Evolutionary conservation across 2,888 invertebrate species (phyloP).

Genomic region (Drosophila limbata): DNA sequence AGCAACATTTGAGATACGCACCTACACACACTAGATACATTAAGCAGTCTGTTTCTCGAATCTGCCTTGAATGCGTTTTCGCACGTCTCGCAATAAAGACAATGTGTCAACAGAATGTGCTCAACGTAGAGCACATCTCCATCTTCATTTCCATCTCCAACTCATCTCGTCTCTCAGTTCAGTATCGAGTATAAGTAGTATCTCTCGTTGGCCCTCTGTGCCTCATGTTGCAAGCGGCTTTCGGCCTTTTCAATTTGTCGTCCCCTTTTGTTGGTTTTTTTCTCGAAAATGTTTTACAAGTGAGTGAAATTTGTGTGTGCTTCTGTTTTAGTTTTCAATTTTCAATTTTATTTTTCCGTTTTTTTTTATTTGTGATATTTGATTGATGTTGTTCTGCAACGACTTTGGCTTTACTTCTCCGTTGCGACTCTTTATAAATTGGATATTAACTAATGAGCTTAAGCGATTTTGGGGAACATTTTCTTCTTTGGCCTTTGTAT

Average conservation of each 20-base stretch:
- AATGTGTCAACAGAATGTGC: constrained; percentile 55
- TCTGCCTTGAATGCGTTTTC: constrained; percentile 41
- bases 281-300: constrained; percentile 71
- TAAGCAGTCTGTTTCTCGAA: constrained; percentile 14
- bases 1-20: constrained; percentile 31
- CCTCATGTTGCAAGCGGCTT: constrained; percentile 56
- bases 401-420: constrained; percentile 37
- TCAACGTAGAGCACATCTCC: neutral
- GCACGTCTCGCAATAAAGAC: constrained; percentile 54
- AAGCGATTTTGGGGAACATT: constrained; percentile 63
- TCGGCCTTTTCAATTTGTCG: constrained; percentile 63
- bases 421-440: constrained; percentile 67
- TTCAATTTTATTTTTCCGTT: constrained; percentile 17
- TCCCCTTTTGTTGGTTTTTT: constrained; percentile 27
- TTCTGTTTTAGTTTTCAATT: constrained; percentile 36
- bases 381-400: constrained; percentile 64
- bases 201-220: constrained; percentile 4
- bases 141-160: constrained; percentile 2
- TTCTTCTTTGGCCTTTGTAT: constrained; percentile 18
- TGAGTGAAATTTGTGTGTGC: constrained; percentile 65
- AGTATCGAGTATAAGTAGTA: constrained; percentile 9
- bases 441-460: constrained; percentile 81
- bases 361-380: constrained; percentile 48
- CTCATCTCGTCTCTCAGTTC: constrained; percentile 9
- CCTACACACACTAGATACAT: constrained; percentile 1